Conservation (phyloP, 2,113 vertebrate species). For the Pogona vitticeps region DNA sequence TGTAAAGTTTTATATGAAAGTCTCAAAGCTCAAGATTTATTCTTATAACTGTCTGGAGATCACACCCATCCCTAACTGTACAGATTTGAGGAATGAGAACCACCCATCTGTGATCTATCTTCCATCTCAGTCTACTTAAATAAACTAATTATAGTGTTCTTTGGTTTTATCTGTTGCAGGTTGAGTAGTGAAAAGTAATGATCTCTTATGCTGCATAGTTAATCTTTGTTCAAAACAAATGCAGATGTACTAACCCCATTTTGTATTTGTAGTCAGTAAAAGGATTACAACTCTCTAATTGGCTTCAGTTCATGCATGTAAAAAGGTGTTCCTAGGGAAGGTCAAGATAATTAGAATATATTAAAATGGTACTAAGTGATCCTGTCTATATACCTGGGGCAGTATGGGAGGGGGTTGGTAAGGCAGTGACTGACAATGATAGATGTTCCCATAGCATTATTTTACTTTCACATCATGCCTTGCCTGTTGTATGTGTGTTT, state of each 20-base stretch:
- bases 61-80: not conserved
- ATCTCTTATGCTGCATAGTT: too few relatives aligned
- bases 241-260: too few relatives aligned
- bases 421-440: not conserved
- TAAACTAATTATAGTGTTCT: not conserved
- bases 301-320: not conserved
- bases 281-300: not conserved
- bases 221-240: not conserved
- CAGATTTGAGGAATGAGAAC: not conserved
- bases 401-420: not conserved
- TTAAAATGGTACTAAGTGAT: not conserved
- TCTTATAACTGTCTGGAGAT: not conserved
- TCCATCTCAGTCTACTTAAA: not conserved
- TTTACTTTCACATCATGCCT: not conserved
- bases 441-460: not conserved
- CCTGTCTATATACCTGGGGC: not conserved
- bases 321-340: not conserved
- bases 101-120: not conserved
- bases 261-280: not conserved
- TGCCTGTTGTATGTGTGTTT: not conserved
- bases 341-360: not conserved
- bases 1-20: not conserved
- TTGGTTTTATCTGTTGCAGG: not conserved
- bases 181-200: not conserved
- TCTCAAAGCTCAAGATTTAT: too few relatives aligned